These are phyloP conservation scores for Torymus tubicola DNA, from an alignment of 2,888 invertebrate genomes.

Conservation along the genomic window DNA sequence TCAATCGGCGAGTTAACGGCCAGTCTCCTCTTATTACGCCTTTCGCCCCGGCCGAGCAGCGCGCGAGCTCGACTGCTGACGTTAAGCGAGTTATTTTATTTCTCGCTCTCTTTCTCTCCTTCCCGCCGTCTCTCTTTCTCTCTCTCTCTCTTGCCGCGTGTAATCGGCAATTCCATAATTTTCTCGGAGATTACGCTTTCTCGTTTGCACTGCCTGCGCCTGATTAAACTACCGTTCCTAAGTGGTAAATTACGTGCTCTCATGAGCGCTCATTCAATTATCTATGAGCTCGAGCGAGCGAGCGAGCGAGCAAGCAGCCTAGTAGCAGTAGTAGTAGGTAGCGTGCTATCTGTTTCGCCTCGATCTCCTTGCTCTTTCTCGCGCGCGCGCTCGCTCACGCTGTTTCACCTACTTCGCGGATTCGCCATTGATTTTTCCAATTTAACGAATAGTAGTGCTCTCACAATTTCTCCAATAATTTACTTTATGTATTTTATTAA, in stretches of 20 bases:
- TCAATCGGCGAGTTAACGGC: slow-evolving; percentile 38
- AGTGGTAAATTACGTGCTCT: slow-evolving; percentile 57
- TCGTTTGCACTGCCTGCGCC: slow-evolving; percentile 56
- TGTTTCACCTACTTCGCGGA: too few relatives aligned
- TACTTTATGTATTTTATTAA: too few relatives aligned
- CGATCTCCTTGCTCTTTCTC: neutral
- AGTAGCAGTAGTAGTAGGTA: too few relatives aligned
- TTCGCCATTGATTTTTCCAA: too few relatives aligned
- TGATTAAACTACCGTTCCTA: slow-evolving; percentile 56
- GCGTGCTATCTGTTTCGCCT: neutral
- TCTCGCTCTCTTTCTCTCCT: neutral
- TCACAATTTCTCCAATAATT: neutral
- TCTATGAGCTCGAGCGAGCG: slow-evolving; percentile 32
- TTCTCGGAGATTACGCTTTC: slow-evolving; percentile 58
- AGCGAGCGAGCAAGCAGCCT: neutral
- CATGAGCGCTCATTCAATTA: slow-evolving; percentile 58
- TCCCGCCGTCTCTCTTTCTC: neutral
- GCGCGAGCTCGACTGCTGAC: neutral
- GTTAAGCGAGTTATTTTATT: slow-evolving; percentile 49
- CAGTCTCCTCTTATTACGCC: slow-evolving; percentile 23
- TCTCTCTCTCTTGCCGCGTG: neutral
- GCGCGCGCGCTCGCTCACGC: too few relatives aligned
- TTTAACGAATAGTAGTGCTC: too few relatives aligned
- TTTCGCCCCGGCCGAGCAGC: neutral
- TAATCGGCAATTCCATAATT: slow-evolving; percentile 54